phyloP scores from a whole-genome alignment of 2,113 vertebrate genomes.

The Aix galericulata region DNA sequence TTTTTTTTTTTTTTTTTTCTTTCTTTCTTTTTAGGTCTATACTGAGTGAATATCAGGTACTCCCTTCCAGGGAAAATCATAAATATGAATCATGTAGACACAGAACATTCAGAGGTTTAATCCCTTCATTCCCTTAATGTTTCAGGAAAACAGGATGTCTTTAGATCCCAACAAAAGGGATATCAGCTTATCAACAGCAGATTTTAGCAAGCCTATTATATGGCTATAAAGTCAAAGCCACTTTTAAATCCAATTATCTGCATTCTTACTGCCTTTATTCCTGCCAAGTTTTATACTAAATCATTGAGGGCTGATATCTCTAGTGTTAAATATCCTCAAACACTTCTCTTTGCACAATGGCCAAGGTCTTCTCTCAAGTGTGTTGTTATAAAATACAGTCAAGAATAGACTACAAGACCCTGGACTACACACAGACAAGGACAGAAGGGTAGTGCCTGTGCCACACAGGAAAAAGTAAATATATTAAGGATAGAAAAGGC shows the following conservation, averaged over 20 bases:
- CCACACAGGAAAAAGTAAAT: neutral
- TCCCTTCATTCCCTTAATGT: constrained; percentile 16
- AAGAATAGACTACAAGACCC: neutral
- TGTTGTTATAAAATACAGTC: neutral
- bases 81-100: constrained; percentile 32
- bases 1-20: neutral
- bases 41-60: neutral
- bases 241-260: constrained; percentile 64
- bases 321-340: constrained; percentile 40
- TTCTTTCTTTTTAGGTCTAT: neutral
- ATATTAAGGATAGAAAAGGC: neutral
- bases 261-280: constrained; percentile 58
- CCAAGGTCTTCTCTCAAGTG: neutral
- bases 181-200: constrained; percentile 30
- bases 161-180: constrained; percentile 35
- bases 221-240: constrained; percentile 42
- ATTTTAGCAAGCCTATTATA: constrained; percentile 8
- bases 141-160: constrained; percentile 46
- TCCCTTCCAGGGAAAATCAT: constrained; percentile 39
- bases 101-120: constrained; percentile 22
- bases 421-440: neutral
- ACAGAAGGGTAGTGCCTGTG: neutral
- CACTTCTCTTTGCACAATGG: neutral
- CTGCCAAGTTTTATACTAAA: constrained; percentile 59
- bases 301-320: constrained; percentile 28